A percentile compares a stretch with the other conserved stretches of the same genome.
phyloP scores from a whole-genome alignment of 1,140 invertebrate species.

The Littorina saxatilis region DNA sequence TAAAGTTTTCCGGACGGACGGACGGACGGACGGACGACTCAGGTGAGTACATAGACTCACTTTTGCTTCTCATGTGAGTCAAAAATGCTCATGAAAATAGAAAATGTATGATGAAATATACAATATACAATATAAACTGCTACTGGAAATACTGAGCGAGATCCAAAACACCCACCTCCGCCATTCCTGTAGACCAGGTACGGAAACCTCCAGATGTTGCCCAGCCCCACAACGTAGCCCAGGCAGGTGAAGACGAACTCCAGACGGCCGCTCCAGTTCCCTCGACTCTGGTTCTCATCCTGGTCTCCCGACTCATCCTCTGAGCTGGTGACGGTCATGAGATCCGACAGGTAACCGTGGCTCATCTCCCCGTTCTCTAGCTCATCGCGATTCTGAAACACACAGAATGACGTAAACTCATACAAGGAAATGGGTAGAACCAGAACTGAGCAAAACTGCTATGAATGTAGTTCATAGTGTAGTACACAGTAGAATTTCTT shows the following conservation, averaged over 20 bases:
- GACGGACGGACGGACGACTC: too few species aligned
- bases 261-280: constrained; percentile 68
- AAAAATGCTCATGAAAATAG: too few species aligned
- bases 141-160: too few species aligned
- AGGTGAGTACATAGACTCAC: too few species aligned
- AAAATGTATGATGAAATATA: constrained; percentile 79
- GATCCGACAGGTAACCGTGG: constrained; percentile 62
- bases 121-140: constrained; percentile 80
- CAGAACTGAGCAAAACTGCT: neutral
- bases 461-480: too few species aligned
- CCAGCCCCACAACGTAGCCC: constrained; percentile 80
- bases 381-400: constrained; percentile 35
- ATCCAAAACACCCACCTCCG: constrained; percentile 84
- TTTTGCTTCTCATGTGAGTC: too few species aligned
- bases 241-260: constrained; percentile 78
- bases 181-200: constrained; percentile 96
- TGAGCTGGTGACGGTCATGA: constrained; percentile 61
- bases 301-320: constrained; percentile 61
- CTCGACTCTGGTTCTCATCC: constrained; percentile 62
- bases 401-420: constrained; percentile 14
- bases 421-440: neutral
- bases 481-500: too few species aligned
- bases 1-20: too few species aligned
- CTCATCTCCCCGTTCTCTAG: constrained; percentile 53
- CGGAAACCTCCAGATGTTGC: constrained; percentile 96